These are phyloP conservation scores for Chionoecetes opilio DNA, from an alignment of 1,140 invertebrate genomes.

Conservation along the genomic window DNA sequence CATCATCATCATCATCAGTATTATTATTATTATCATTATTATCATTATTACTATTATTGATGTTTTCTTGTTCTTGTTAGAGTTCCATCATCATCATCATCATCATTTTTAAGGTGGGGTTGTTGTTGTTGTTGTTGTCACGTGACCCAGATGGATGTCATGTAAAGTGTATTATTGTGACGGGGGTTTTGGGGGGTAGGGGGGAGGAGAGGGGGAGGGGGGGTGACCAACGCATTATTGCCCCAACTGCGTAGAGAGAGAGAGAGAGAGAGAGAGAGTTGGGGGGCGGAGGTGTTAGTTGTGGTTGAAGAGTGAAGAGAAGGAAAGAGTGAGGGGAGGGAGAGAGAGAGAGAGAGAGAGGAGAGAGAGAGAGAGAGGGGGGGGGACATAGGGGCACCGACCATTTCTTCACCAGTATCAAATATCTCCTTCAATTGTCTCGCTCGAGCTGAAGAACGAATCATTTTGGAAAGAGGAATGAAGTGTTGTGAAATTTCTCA, in stretches of 20 bases:
- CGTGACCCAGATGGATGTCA: no score
- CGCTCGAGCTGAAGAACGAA: no score
- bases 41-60: background rate
- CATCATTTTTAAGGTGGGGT: background rate
- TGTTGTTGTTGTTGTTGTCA: no score
- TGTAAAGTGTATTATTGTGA: no score
- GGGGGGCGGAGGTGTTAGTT: no score
- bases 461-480: background rate
- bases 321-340: background rate
- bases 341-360: background rate
- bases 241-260: background rate
- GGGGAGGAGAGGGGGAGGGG: background rate
- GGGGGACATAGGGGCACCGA: background rate
- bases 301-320: slow-evolving; percentile 27
- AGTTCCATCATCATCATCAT: background rate
- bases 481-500: no score
- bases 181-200: background rate
- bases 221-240: background rate
- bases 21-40: background rate
- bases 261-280: slow-evolving; percentile 14
- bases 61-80: background rate
- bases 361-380: slow-evolving; percentile 1
- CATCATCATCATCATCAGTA: no score
- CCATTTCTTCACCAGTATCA: background rate
- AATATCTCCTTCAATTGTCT: background rate